Base-by-base conservation (phyloP, 2,797 vertebrate species). In the Rhinogobio ventralis region DNA sequence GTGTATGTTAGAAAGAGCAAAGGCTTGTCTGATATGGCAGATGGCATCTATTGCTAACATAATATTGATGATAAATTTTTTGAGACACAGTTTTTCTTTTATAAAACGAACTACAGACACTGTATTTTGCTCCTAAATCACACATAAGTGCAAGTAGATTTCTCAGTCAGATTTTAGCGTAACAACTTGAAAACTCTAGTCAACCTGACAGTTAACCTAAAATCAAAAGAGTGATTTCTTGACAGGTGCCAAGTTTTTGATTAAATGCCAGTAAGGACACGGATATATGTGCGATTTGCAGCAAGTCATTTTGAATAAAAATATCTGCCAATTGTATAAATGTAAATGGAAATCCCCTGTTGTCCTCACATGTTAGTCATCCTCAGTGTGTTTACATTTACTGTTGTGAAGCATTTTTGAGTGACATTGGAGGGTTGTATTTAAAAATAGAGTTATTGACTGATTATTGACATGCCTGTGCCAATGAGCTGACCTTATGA, bases 361-460 rank as follows among this genome's bases (percentile, higher is more conserved):
- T 45, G n/a, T 78, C 33, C 23, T 62, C 9, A 1, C 30, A 30
- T 33, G 72, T 53, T 53, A 28, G 23, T 51, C 51, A 9, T 57
- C 23, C 45, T 2, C 75, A 42, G 1, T 45, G 36, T 11, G 39
- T 30, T 78, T 14, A 30, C 17, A 30, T 46, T 64, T 62, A 55
- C 20, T 1, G 1, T 45, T 28, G 9, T 42, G 6, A 25, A 45
- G 25, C 1, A 8, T 28, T 49, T 72, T 23, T 72, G 45, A 73
- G n/a, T 64, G n/a, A 78, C n/a, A 39, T 2, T 64, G 14, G n/a
- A 72, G 49, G 33, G 42, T 17, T 74, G 81, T 64, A 25, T 39
- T 30, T 45, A 13, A 60, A 72, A 68, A 80, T 2, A 62, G 81
- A 13, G 13, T 28, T 71, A 81, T 71, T 57, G 79, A 71, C 67